Base-by-base conservation (phyloP, 2,888 invertebrate genomes). In the Sinodicranocentrus sp. region DNA sequence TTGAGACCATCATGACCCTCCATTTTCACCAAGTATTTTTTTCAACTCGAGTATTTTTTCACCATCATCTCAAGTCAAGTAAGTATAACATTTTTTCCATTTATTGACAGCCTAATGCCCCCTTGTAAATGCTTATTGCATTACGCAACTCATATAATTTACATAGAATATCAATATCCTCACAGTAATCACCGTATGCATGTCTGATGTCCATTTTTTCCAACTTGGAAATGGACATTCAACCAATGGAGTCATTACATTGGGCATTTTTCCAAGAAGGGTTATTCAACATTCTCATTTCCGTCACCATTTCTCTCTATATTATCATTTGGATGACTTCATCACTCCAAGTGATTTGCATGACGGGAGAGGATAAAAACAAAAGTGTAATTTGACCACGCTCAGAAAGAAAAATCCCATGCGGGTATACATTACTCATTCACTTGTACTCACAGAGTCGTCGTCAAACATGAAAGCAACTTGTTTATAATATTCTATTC, bases 341-440 rank as follows among this genome's bases (percentile, higher is more conserved):
- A 67, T 67, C 39, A 67, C 63, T 26, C n/a, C 1, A 19, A 65
- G 63, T 79, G 79, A 79, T 79, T 79, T 79, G 79, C 79, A 79
- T 79, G 79, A 72, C 72, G 65, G 79, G 65, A 72, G 79, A 71
- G 65, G 65, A 79, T 79, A 79, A 79, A 78, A 79, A 72, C 52
- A 72, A 61, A 44, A 68, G 33, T 59, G 79, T 72, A 79, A 72
- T 79, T 71, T 71, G 61, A 78, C n/a, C n/a, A n/a, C n/a, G n/a
- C n/a, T n/a, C n/a, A n/a, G n/a, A n/a, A n/a, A n/a, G 59, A 25
- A 57, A 25, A 17, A 48, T 48, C 10, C 57, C 21, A 57, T 57
- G 52, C 19, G 52, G 52, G 52, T 52, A 19, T 25, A 25, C 15
- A 63, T 28, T 33, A 43, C 43, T 67, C 67, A 43, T 43, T 21